phyloP scores from a whole-genome alignment of 2,113 vertebrate genomes.

The Eretmochelys imbricata region DNA sequence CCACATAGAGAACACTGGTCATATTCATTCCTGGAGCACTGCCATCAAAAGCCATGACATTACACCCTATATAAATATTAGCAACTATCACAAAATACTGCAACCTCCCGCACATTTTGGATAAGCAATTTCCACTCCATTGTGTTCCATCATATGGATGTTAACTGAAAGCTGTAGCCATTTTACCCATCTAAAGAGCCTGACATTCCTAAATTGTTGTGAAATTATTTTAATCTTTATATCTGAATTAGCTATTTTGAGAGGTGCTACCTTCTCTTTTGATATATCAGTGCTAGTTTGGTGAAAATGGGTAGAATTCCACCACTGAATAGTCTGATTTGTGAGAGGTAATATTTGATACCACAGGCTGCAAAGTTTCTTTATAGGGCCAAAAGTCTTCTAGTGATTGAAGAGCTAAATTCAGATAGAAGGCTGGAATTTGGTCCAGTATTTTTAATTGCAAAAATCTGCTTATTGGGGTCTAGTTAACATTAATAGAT shows the following conservation, averaged over 20 bases:
- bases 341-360: neutral
- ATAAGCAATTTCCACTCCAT: neutral
- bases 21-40: neutral
- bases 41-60: neutral
- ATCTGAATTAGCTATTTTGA: neutral
- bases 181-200: neutral
- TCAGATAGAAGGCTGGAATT: neutral
- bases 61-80: neutral
- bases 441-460: neutral
- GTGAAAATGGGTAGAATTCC: neutral
- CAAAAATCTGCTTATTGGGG: accelerated
- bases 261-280: neutral
- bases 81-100: neutral
- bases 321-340: accelerated
- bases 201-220: neutral
- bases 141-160: neutral
- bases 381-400: neutral
- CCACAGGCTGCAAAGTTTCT: neutral
- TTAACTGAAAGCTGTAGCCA: neutral
- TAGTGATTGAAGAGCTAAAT: neutral
- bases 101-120: neutral
- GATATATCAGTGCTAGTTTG: neutral
- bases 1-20: neutral
- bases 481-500: neutral
- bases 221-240: neutral